Conservation (phyloP, 30 jellyfish, hydroid and myxozoan species). For the Sanderia malayensis region DNA sequence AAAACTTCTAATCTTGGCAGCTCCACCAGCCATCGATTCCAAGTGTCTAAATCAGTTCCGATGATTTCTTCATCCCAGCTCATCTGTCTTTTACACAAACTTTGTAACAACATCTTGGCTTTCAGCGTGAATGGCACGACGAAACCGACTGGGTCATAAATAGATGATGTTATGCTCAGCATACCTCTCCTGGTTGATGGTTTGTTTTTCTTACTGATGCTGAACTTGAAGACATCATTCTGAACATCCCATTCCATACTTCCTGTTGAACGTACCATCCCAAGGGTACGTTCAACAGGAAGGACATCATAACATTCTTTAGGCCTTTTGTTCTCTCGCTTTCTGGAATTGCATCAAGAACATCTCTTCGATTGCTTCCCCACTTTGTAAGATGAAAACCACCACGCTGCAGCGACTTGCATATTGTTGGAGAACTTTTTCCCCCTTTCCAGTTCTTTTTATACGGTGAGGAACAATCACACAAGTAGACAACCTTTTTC, state of each 20-base stretch:
- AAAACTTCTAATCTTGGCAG: background rate
- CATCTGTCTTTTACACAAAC: background rate
- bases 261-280: too few species aligned
- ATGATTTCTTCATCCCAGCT: background rate
- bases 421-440: too few species aligned
- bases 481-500: too few species aligned
- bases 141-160: background rate
- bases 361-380: background rate
- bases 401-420: slow-evolving; percentile 2
- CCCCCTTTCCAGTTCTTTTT: too few species aligned
- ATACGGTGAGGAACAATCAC: too few species aligned
- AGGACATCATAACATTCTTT: background rate
- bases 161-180: background rate
- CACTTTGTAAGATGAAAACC: background rate
- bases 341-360: background rate
- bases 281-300: background rate
- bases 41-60: background rate
- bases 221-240: background rate
- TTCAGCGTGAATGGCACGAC: background rate
- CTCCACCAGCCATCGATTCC: background rate
- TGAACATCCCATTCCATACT: slow-evolving; percentile 1
- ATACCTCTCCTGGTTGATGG: slow-evolving; percentile 2
- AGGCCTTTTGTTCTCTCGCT: background rate
- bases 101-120: background rate
- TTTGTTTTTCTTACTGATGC: background rate